Conservation (phyloP, 2,888 invertebrate species). For the Frankliniella intonsa region DNA sequence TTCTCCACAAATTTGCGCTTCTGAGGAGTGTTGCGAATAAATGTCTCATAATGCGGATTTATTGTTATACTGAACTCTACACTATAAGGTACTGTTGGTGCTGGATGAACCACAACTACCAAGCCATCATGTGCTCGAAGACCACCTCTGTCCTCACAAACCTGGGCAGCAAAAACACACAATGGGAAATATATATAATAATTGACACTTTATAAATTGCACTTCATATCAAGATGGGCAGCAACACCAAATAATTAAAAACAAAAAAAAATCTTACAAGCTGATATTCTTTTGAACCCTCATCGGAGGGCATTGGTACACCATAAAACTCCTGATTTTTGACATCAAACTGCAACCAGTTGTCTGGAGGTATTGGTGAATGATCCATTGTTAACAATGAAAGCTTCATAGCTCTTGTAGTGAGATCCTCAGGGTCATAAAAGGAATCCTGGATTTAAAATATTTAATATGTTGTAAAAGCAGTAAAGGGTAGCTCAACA, state of each 20-base stretch:
- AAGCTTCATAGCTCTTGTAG: slow-evolving; percentile 65
- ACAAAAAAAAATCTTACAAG: slow-evolving; percentile 49
- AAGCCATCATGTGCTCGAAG: slow-evolving; percentile 73
- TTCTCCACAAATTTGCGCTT: slow-evolving; percentile 79
- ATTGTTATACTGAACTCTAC: slow-evolving; percentile 78
- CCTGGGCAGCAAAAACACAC: slow-evolving; percentile 44
- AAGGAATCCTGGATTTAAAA: slow-evolving; percentile 67
- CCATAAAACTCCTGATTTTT: slow-evolving; percentile 88
- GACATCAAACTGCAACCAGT: slow-evolving; percentile 86
- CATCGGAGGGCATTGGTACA: slow-evolving; percentile 67
- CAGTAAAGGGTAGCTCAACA: neutral
- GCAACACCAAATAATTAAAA: neutral
- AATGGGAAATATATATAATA: neutral
- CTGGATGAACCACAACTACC: slow-evolving; percentile 66
- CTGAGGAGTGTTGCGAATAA: slow-evolving; percentile 64
- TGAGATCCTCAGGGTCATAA: slow-evolving; percentile 81
- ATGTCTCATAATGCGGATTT: slow-evolving; percentile 60
- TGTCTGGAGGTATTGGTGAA: slow-evolving; percentile 58
- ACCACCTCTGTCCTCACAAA: slow-evolving; percentile 69
- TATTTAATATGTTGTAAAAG: slow-evolving; percentile 5
- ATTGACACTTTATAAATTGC: slow-evolving; percentile 7
- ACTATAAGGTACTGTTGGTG: slow-evolving; percentile 60
- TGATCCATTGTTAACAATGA: slow-evolving; percentile 69
- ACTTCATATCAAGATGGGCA: neutral
- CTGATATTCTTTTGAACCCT: slow-evolving; percentile 71